Conservation (phyloP, 1,140 invertebrate species). For the Cydia strobilella region DNA sequence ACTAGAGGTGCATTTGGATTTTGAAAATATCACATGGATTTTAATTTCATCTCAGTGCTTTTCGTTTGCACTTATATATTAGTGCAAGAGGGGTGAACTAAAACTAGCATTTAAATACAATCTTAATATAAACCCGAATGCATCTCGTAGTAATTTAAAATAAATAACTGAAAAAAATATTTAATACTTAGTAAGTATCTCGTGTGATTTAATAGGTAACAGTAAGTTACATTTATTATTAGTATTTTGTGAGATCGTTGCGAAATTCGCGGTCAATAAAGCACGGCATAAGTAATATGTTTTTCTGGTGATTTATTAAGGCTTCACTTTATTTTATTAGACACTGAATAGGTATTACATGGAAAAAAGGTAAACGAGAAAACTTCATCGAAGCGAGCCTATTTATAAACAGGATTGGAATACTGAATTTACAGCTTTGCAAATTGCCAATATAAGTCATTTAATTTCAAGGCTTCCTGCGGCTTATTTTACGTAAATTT, state of each 20-base stretch:
- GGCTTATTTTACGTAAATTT: conserved; percentile 38
- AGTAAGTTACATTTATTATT: too few species aligned
- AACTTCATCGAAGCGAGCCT: background rate
- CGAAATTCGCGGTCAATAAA: conserved; percentile 14
- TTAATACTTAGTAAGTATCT: background rate
- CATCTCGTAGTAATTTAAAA: too few species aligned
- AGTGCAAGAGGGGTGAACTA: too few species aligned
- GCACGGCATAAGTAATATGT: background rate
- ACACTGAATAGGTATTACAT: conserved; percentile 5
- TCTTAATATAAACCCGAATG: too few species aligned
- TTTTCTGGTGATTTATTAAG: background rate
- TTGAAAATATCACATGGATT: background rate
- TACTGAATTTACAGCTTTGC: conserved; percentile 12
- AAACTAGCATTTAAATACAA: too few species aligned
- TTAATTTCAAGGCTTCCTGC: conserved; percentile 25
- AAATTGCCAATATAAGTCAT: conserved; percentile 33
- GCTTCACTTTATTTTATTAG: background rate
- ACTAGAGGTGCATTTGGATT: conserved; percentile 20
- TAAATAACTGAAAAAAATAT: background rate
- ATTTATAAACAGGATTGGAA: background rate
- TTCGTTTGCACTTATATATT: too few species aligned
- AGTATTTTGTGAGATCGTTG: background rate
- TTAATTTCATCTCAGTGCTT: too few species aligned
- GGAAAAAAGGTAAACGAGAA: background rate
- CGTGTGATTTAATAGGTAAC: background rate